Evolutionary conservation across 2,888 invertebrate genomes (phyloP).

Genomic region (Eustalomyia histrio): DNA sequence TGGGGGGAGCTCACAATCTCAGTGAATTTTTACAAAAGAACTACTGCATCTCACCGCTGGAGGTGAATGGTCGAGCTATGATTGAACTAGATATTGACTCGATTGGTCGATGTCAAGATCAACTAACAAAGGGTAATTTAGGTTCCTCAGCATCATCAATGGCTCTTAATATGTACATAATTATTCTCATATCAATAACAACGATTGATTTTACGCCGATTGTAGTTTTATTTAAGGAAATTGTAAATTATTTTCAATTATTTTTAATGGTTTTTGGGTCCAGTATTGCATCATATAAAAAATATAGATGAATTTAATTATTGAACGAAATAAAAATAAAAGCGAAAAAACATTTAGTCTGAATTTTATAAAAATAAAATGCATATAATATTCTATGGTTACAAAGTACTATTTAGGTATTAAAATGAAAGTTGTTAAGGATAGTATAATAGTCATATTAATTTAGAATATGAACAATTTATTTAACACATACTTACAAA

Average conservation of each 20-base stretch:
- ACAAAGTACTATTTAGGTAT: slow-evolving; percentile 17
- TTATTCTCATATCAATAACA: slow-evolving; percentile 74
- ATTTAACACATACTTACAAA: neutral
- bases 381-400: slow-evolving; percentile 25
- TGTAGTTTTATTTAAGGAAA: neutral
- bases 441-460: neutral
- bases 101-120: slow-evolving; percentile 85
- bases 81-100: slow-evolving; percentile 84
- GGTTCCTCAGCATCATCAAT: slow-evolving; percentile 80
- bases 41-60: slow-evolving; percentile 91
- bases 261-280: neutral
- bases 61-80: slow-evolving; percentile 89
- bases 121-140: slow-evolving; percentile 84
- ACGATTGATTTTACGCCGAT: slow-evolving; percentile 66
- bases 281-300: slow-evolving; percentile 18
- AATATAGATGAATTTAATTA: slow-evolving; percentile 43
- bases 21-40: slow-evolving; percentile 87
- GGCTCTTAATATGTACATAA: slow-evolving; percentile 74
- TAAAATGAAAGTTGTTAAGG: neutral
- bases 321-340: neutral
- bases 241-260: slow-evolving; percentile 13
- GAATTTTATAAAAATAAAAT: slow-evolving; percentile 24
- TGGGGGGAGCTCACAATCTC: slow-evolving; percentile 83
- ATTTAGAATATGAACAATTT: neutral
- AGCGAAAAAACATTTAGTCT: slow-evolving; percentile 41